Base-by-base conservation (phyloP, 2,113 vertebrate genomes). In the Zonotrichia leucophrys region DNA sequence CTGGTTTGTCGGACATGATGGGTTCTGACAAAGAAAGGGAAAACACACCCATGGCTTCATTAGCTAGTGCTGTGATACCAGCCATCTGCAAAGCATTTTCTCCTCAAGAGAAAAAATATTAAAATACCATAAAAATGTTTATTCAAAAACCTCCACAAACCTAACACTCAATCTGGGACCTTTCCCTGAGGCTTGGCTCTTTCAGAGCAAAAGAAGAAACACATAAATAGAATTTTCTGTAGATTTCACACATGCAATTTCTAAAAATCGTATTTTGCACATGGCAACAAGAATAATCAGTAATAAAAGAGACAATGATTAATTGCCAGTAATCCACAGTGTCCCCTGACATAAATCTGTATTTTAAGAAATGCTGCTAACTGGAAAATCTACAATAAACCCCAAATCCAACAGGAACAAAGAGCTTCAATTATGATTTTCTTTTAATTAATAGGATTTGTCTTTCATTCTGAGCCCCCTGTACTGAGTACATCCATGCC, bases 1-100 rank as follows among this genome's bases (percentile, higher is more conserved):
- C 98, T 56, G 98, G 98, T 97, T 99, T 99, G 98, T 98, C 98
- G 78, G 98, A 99, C 98, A 99, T 99, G 95, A 97, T 98, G 97
- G 96, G 94, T 95, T 72, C 96, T 97, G 95, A 96, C 94, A 97
- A 96, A 97, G 91, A 89, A 92, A 96, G 90, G 63, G 87, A 90
- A 93, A 95, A 91, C 91, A 96, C 90, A 87, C 87, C 91, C 92
- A 4, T 87, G 87, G 62, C 69, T 96, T 95, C 91, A 62, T 94
- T 83, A 93, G 90, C 85, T 64, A 33, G 50, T 78, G 89, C 92
- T 87, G 91, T 62, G 74, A 70, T 90, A 89, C 21, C 89, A 80
- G 82, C 91, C 80, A 93, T 80, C 95, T 79, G 93, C 75, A 95
- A 92, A 87, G 77, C 63, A 52, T 50, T 89, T 89, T 68, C 76